Evolutionary conservation across 2,113 vertebrate species (phyloP).

Genomic region (Lates calcarifer): DNA sequence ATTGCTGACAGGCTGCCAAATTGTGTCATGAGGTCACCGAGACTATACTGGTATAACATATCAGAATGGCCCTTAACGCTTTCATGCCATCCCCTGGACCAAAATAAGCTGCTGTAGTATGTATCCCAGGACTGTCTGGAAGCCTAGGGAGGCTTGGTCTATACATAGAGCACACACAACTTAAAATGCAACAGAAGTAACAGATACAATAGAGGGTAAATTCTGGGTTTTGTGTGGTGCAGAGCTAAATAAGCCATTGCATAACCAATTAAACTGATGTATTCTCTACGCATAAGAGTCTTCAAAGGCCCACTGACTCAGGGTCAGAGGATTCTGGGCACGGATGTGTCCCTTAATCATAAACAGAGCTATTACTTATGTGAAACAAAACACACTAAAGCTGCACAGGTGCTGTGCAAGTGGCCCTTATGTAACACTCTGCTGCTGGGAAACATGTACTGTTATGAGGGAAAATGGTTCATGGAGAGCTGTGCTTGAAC

Average conservation of each 20-base stretch:
- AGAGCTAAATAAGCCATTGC: not conserved
- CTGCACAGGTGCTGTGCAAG: constrained; percentile 50
- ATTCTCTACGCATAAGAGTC: not conserved
- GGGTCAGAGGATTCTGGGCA: constrained; percentile 18
- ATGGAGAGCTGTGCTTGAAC: constrained; percentile 64
- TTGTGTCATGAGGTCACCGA: constrained; percentile 14
- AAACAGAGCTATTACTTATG: constrained; percentile 29
- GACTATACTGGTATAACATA: constrained; percentile 21
- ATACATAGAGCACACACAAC: not conserved
- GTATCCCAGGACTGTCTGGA: not conserved
- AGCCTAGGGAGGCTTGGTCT: not conserved
- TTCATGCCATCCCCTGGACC: constrained; percentile 5
- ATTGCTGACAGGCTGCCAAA: not conserved
- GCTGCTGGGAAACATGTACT: constrained; percentile 49
- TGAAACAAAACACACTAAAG: constrained; percentile 43
- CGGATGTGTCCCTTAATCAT: constrained; percentile 3
- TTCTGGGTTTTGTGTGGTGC: not conserved
- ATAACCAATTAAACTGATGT: not conserved
- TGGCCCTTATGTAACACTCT: constrained; percentile 58
- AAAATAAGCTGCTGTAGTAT: constrained; percentile 40
- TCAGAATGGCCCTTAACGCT: constrained; percentile 7
- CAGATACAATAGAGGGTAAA: not conserved
- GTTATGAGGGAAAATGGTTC: constrained; percentile 43
- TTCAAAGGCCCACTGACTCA: constrained; percentile 24
- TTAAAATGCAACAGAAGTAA: not conserved